Percentiles rank a stretch among this genome's conserved stretches.
These are phyloP conservation scores for Eulemur coronatus DNA, from an alignment of 2,797 vertebrate genomes.

Conservation along the genomic window DNA sequence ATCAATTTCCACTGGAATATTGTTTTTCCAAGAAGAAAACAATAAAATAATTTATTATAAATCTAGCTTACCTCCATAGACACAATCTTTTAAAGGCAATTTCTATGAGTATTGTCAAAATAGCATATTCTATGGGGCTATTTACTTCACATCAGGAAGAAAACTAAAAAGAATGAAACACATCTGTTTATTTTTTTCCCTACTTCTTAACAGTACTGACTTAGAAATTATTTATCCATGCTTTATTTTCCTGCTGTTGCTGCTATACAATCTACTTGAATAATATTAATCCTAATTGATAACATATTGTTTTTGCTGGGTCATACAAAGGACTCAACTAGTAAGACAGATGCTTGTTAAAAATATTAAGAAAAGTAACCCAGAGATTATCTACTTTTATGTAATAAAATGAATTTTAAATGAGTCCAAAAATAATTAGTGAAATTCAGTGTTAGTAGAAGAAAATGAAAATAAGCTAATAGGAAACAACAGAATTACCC, in stretches of 20 bases:
- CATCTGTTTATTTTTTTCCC: constrained; percentile 46
- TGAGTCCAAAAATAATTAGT: constrained; percentile 66
- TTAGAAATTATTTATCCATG: constrained; percentile 54
- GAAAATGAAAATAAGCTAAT: constrained; percentile 43
- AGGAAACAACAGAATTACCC: constrained; percentile 3
- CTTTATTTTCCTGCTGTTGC: constrained; percentile 21
- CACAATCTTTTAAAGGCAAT: constrained; percentile 44
- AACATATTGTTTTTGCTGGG: constrained; percentile 48
- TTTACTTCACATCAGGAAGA: constrained; percentile 43
- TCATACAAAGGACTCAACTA: constrained; percentile 70
- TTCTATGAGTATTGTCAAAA: constrained; percentile 39
- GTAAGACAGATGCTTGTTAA: constrained; percentile 31
- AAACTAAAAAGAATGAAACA: constrained; percentile 17
- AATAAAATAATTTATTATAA: constrained; percentile 56
- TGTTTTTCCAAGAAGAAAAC: constrained; percentile 59
- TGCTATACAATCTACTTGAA: background rate
- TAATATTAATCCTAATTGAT: constrained; percentile 71
- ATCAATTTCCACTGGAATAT: background rate
- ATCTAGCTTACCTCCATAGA: background rate
- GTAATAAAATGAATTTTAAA: constrained; percentile 57
- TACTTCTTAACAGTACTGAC: background rate
- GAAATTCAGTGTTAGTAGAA: constrained; percentile 34
- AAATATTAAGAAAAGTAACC: background rate
- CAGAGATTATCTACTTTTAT: constrained; percentile 27
- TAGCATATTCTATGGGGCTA: constrained; percentile 1